Base-by-base conservation (phyloP, 1,140 invertebrate genomes). In the Hirudo medicinalis region DNA sequence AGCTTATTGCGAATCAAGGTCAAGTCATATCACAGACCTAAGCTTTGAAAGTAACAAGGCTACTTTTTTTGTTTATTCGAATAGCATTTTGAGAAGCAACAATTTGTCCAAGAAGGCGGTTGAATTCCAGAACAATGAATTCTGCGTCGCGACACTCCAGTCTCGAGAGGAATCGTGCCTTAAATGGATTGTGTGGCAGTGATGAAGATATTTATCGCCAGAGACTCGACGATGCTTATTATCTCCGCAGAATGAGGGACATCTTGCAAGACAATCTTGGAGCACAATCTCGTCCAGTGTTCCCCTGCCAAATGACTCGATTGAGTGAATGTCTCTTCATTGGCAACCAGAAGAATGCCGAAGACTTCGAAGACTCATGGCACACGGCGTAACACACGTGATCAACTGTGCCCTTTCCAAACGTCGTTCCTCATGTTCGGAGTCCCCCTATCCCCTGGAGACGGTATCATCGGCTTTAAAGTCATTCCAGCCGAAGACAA, bases 281-380 rank as follows among this genome's bases (percentile, higher is more conserved):
- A 54, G 25, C 40, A 55, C 57, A 40, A 32, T 53, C 73, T 27
- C 43, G 69, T 40, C 32, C 73, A 43, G 9, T 43, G 20, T 32
- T 72, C 22, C 73, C 73, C 4, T 32, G 40, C 20, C 29, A 67
- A 20, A 54, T 60, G 55, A 54, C 49, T 19, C 73, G 54, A 20
- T 32, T 74, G 20, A 29, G 36, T n/a, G 55, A 36, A 9, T 63
- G 67, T 54, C 49, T 74, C 25, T 74, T 54, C 70, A 74, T 74
- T 67, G 73, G 73, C 36, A 74, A 69, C 54, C 73, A 74, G 66
- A 36, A 67, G 15, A 74, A 74, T 27, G 73, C 73, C n/a, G 73
- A 74, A 63, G 73, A 74, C 53, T 19, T 72, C 11, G 63, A 32
- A 19, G 66, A 40, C 70, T 74, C 54, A 27, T 49, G 25, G 27